Percentiles rank a stretch among this genome's conserved stretches.
Evolutionary conservation across 2,113 vertebrate genomes (phyloP).

Genomic region (Cephalopholis sonnerati): DNA sequence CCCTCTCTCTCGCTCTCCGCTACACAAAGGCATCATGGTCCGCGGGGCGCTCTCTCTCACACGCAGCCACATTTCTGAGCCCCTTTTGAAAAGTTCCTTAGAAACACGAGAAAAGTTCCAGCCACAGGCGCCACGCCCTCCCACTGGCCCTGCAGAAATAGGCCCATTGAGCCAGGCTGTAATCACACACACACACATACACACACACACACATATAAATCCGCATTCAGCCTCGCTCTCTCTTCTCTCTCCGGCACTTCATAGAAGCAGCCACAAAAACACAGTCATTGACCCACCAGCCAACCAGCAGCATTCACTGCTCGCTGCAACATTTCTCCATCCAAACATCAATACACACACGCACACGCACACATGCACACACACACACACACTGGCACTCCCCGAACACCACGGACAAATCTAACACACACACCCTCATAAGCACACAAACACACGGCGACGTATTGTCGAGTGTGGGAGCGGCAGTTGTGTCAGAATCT

Average conservation of each 20-base stretch:
- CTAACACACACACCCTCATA: slow-evolving; percentile 25
- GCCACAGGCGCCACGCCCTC: slow-evolving; percentile 81
- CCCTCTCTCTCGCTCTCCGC: slow-evolving; percentile 42
- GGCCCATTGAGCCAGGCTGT: slow-evolving; percentile 77
- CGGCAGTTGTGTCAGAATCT: slow-evolving; percentile 65
- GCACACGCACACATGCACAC: slow-evolving; percentile 21
- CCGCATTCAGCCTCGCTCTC: slow-evolving; percentile 52
- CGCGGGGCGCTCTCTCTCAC: slow-evolving; percentile 67
- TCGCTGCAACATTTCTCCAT: slow-evolving; percentile 54
- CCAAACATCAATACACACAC: slow-evolving; percentile 53
- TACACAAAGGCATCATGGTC: slow-evolving; percentile 79
- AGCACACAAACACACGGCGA: slow-evolving; percentile 29
- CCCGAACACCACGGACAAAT: slow-evolving; percentile 25
- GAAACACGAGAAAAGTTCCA: slow-evolving; percentile 83
- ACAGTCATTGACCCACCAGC: slow-evolving; percentile 67
- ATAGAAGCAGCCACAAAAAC: slow-evolving; percentile 67
- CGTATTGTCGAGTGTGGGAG: slow-evolving; percentile 68
- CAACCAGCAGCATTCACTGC: slow-evolving; percentile 55
- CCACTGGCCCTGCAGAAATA: slow-evolving; percentile 78
- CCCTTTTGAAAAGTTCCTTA: slow-evolving; percentile 82
- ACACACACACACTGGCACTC: slow-evolving; percentile 14
- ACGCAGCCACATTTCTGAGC: slow-evolving; percentile 79
- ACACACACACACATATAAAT: slow-evolving; percentile 41
- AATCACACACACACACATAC: slow-evolving; percentile 59
- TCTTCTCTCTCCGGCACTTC: slow-evolving; percentile 54